Base-by-base conservation (phyloP, 2,797 vertebrate genomes). In the Aplochiton taeniatus region DNA sequence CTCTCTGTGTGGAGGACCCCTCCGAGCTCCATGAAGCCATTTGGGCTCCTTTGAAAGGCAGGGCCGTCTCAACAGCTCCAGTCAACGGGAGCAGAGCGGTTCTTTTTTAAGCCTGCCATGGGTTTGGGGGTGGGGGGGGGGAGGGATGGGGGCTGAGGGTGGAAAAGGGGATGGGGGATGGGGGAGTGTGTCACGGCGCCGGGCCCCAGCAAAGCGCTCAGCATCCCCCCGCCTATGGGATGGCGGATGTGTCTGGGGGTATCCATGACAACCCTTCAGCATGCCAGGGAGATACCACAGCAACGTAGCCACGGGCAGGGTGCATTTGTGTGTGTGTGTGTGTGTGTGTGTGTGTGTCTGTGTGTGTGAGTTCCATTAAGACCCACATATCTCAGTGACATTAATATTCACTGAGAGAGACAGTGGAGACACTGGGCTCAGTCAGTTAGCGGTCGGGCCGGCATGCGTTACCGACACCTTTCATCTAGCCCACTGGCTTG, bases 211-310 rank as follows among this genome's bases (percentile, higher is more conserved):
- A 76, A 90, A 81, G 80, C 68, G 86, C 91, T 83, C 86, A 90
- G 85, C 89, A 88, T 90, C 85, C 82, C 83, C 90, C 93, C 87
- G 85, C 88, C 93, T 92, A 92, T 85, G 84, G 87, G 84, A 83
- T 90, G 85, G 86, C 88, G 89, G 87, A 88, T 92, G 92, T 93
- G 92, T 88, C 86, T 88, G 84, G 81, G 65, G 85, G 91, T 96
- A 93, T 92, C 93, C 92, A 94, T 95, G 94, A 94, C 93, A 95
- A 95, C 94, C 79, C 74, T 76, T 79, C 82, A 89, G 89, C 87
- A 87, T 86, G 83, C 84, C 79, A 70, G 83, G 87, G 85, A 86
- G 84, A 77, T 88, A 88, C 83, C 68, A 82, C 85, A 66, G 83
- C 81, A 90, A 90, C 85, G 84, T 86, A 85, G 85, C 72, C 72